phyloP scores from a whole-genome alignment of 1,140 invertebrate genomes.

The Drosophila orosa region DNA sequence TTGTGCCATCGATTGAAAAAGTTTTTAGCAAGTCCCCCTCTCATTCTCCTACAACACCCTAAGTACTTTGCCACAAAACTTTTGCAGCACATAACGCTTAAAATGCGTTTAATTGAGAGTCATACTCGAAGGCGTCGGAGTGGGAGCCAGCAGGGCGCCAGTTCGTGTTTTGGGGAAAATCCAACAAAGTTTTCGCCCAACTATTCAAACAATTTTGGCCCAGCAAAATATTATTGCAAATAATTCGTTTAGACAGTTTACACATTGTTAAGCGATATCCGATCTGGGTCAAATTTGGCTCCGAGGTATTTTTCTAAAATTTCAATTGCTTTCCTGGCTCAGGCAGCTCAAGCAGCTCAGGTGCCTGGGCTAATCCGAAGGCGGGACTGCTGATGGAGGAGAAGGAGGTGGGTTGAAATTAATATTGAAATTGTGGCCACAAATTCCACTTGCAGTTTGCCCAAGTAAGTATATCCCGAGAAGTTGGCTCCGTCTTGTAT shows the following conservation, averaged over 20 bases:
- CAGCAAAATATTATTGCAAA: slow-evolving; percentile 63
- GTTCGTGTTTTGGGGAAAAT: slow-evolving; percentile 3
- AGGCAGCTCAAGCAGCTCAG: slow-evolving; percentile 16
- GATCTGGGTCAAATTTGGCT: slow-evolving; percentile 44
- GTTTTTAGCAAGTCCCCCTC: slow-evolving; percentile 29
- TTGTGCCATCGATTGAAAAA: slow-evolving; percentile 72
- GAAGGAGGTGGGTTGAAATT: slow-evolving; percentile 25
- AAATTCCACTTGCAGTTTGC: slow-evolving; percentile 47
- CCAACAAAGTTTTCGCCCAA: slow-evolving; percentile 40
- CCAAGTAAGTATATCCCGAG: slow-evolving; percentile 21
- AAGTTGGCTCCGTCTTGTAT: slow-evolving; percentile 38
- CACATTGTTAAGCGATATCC: slow-evolving; percentile 47
- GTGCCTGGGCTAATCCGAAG: slow-evolving; percentile 8
- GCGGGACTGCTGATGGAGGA: too few species aligned
- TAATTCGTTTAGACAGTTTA: slow-evolving; percentile 67
- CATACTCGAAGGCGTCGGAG: slow-evolving; percentile 7
- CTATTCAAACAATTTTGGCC: slow-evolving; percentile 35
- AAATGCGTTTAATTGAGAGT: slow-evolving; percentile 66
- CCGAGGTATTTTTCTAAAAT: slow-evolving; percentile 47
- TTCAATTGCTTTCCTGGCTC: slow-evolving; percentile 32
- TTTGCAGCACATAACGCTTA: slow-evolving; percentile 52
- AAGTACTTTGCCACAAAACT: slow-evolving; percentile 39
- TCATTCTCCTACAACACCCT: slow-evolving; percentile 5
- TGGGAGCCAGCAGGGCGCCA: neutral
- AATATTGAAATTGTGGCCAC: slow-evolving; percentile 61